Base-by-base conservation (phyloP, 2,888 invertebrate genomes). In the Omphaloscelis lunosa region DNA sequence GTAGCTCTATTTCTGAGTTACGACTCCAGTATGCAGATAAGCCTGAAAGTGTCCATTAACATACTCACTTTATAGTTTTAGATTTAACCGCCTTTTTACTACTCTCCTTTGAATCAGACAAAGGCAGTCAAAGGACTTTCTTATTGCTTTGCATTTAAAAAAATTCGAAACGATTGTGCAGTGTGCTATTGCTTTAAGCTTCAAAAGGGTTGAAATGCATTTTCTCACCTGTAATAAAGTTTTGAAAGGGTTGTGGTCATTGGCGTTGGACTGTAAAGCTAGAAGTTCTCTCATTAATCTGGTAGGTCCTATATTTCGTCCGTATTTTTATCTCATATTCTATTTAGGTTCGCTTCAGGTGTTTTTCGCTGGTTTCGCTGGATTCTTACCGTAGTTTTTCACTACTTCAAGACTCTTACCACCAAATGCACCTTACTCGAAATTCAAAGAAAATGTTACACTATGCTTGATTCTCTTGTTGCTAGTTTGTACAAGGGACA, bases 71-170 rank as follows among this genome's bases (percentile, higher is more conserved):
- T 73, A 86, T 63, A 73, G 77, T 82, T 72, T 82, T 59, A 86
- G 51, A 83, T 86, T 77, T 77, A 83, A 86, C 72, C 86, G 56
- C 48, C n/a, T 86, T 82, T 86, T 83, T 83, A 82, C 69, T 71
- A 51, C 77, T 58, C 39, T 65, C 68, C 73, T 77, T 73, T 86
- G 62, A 85, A 85, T 68, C 59, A 56, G n/a, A 86, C 83, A 74
- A 75, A 62, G 72, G 82, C 59, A 58, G 56, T 48, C 41, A 61
- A 72, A 83, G 71, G 82, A 61, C 68, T 77, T 81, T 85, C 61
- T 69, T 72, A 83, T 74, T 77, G 73, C 69, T 68, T 61, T 59
- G 68, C 73, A 77, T 83, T 86, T 66, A 53, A 67, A 86, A 65
- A 72, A 65, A 53, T 77, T 78, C 4, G 41, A 70, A 75, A 61